Percentiles rank a stretch among this genome's conserved stretches.
Evolutionary conservation across 2,888 invertebrate species (phyloP).

Genomic region (Drosophila bunnanda): DNA sequence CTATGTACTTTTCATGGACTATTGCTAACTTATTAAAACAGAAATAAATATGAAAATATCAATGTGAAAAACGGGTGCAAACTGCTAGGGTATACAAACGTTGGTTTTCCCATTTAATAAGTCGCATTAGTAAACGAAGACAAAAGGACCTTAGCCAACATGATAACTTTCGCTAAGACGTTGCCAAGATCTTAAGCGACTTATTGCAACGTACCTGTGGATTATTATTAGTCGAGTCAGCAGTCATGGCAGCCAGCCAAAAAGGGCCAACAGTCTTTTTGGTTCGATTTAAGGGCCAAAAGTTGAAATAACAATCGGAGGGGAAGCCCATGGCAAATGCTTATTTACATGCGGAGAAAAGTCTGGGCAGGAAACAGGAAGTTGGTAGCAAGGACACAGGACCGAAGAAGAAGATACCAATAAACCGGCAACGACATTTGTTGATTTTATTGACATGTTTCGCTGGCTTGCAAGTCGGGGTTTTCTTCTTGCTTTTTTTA

Average conservation of each 20-base stretch:
- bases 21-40: neutral
- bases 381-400: constrained; percentile 17
- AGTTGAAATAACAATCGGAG: constrained; percentile 63
- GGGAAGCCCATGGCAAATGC: constrained; percentile 51
- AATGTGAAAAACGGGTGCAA: too few relatives aligned
- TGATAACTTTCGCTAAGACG: constrained; percentile 28
- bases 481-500: constrained; percentile 9
- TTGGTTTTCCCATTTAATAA: too few relatives aligned
- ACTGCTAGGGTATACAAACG: too few relatives aligned
- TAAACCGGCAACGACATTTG: constrained; percentile 68
- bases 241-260: constrained; percentile 36
- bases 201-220: constrained; percentile 32
- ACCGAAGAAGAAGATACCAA: constrained; percentile 34
- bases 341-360: constrained; percentile 62
- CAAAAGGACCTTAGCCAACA: constrained; percentile 9
- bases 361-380: constrained; percentile 22
- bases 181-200: constrained; percentile 60
- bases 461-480: constrained; percentile 25
- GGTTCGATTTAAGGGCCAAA: constrained; percentile 19
- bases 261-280: constrained; percentile 7
- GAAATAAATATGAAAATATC: neutral
- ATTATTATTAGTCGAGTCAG: constrained; percentile 33
- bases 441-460: constrained; percentile 79
- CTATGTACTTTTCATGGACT: too few relatives aligned
- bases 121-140: constrained; percentile 10